Base-by-base conservation (phyloP, 2,113 vertebrate genomes). In the Dromaius novaehollandiae region DNA sequence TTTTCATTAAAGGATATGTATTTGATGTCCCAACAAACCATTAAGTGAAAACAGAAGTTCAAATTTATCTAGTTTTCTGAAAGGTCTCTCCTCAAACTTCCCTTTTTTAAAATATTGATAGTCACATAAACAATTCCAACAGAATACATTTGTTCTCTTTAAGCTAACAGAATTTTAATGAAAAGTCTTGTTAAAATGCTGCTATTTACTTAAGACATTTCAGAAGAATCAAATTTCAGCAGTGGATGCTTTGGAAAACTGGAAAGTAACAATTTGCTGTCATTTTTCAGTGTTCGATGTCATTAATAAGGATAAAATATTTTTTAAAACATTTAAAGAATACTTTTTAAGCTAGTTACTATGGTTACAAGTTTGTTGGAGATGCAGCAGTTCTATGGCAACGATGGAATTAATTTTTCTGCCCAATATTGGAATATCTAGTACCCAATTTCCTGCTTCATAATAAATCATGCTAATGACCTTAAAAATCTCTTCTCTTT, bases 401-500 rank as follows among this genome's bases (percentile, higher is more conserved):
- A 96, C 30, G 46, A 91, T 85, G 75, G 91, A 97, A 97, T 97
- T 78, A 94, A 85, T 93, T 96, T 97, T 98, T 97, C 93, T 97
- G 84, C 86, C 95, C 82, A 74, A 24, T 95, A 95, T 92, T 98
- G 92, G 98, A 98, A 97, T 97, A 98, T 97, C 94, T 90, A 97
- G 93, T 80, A 91, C 75, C 95, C 97, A 96, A 98, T 98, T 98
- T 98, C 97, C 97, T 97, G 89, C 95, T 96, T 97, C 78, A 36
- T 92, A 95, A 97, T 97, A 98, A 97, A 97, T 98, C 93, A 97
- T 71, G 51, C 75, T 97, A 96, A 97, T 95, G 94, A 97, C 94
- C 94, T 93, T n/a, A 94, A 38, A 38, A 38, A 38, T 38, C 38
- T 38, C 38, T 38, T 38, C 38, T 38, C 38, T 38, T 38, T 38